phyloP scores from a whole-genome alignment of 2,888 invertebrate genomes.

The Oeneis ivallda region DNA sequence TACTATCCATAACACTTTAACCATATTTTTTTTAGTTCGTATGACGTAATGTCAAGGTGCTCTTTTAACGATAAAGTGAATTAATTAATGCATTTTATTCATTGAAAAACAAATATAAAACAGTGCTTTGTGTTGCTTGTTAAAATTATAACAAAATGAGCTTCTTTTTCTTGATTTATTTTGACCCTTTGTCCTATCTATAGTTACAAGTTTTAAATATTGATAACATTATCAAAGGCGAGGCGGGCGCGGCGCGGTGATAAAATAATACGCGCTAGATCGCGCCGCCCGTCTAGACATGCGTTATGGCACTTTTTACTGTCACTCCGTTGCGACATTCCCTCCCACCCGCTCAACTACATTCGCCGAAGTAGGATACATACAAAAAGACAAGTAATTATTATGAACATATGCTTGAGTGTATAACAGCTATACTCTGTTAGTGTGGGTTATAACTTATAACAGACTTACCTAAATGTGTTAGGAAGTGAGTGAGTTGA shows the following conservation, averaged over 20 bases:
- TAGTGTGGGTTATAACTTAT: background rate
- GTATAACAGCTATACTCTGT: background rate
- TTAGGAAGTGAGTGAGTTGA: no score
- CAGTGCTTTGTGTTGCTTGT: no score
- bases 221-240: background rate
- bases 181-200: background rate
- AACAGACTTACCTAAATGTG: no score
- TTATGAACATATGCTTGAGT: conserved; percentile 3
- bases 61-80: no score
- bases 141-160: background rate
- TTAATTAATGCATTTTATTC: no score
- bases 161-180: background rate
- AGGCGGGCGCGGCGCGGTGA: background rate
- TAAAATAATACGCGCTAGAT: conserved; percentile 9
- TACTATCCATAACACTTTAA: no score
- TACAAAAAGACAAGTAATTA: conserved; percentile 1
- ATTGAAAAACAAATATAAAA: no score
- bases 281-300: background rate
- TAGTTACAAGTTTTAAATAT: background rate
- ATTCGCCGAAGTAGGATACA: background rate
- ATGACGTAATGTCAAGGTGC: no score
- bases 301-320: conserved; percentile 3
- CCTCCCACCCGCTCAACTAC: background rate
- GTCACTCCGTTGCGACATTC: conserved; percentile 4
- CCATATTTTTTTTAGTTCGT: no score